Percentiles rank a stretch among this genome's conserved stretches.
Conservation (phyloP, 2,113 vertebrate species). For the Manacus vitellinus region DNA sequence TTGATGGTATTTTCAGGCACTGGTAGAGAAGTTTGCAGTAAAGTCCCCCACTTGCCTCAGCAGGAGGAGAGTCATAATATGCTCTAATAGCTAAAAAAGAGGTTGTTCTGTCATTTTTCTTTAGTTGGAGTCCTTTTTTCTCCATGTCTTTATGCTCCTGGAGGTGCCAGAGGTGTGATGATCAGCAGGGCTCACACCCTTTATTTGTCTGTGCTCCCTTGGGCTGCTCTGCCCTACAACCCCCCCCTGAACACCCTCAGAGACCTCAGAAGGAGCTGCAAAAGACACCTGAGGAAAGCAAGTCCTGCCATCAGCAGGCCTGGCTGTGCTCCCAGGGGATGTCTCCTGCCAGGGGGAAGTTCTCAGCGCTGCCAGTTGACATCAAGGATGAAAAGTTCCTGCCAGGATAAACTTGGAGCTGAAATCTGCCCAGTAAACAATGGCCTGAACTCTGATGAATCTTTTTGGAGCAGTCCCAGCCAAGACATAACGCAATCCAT, state of each 20-base stretch:
- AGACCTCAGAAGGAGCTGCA: too few relatives aligned
- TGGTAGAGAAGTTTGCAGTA: not conserved
- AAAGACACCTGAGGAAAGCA: not conserved
- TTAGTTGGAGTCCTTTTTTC: not conserved
- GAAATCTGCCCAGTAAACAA: constrained; percentile 21
- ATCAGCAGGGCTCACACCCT: not conserved
- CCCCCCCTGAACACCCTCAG: not conserved
- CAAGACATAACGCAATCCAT: constrained; percentile 55
- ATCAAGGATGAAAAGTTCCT: not conserved
- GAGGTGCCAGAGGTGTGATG: not conserved
- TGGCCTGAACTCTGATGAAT: not conserved
- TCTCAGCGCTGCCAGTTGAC: not conserved
- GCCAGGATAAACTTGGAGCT: not conserved
- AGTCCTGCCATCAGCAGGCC: not conserved
- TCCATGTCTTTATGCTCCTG: not conserved
- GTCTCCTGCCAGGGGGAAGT: not conserved
- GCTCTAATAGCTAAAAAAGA: not conserved
- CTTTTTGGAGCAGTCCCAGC: constrained; percentile 23
- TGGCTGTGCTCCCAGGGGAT: not conserved
- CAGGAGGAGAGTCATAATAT: rapidly evolving
- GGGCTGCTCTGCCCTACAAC: rapidly evolving
- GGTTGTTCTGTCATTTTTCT: not conserved
- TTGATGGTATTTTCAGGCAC: not conserved
- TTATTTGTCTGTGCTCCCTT: rapidly evolving
- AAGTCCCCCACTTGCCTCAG: not conserved